Percentiles rank a stretch among this genome's conserved stretches.
phyloP scores from a whole-genome alignment of 2,113 vertebrate species.

The Nicator chloris region DNA sequence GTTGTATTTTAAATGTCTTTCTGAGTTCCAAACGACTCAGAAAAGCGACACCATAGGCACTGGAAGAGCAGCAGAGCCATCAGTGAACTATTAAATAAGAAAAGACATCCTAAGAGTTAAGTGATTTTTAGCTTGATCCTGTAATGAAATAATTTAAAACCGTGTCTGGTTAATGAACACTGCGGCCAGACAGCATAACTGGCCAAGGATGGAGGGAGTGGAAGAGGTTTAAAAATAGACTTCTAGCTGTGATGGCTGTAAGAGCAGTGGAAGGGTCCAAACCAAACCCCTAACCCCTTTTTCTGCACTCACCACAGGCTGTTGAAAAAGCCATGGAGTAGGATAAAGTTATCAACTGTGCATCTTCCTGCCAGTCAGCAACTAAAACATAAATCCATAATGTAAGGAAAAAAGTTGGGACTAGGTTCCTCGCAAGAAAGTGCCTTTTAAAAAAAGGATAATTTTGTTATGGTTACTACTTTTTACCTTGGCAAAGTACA shows the following conservation, averaged over 20 bases:
- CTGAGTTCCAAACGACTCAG: not conserved
- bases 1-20: not conserved
- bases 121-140: slow-evolving; percentile 12
- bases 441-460: not conserved
- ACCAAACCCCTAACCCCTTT: not conserved
- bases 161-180: not conserved
- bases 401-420: not conserved
- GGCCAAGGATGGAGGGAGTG: not conserved
- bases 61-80: not conserved
- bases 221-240: not conserved
- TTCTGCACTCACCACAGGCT: accelerated
- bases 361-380: not conserved
- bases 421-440: not conserved
- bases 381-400: not conserved
- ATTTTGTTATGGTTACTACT: slow-evolving; percentile 14
- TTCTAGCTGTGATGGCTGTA: not conserved
- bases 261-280: not conserved
- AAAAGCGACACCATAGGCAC: not conserved
- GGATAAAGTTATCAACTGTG: not conserved
- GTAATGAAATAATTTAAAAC: not conserved
- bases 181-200: not conserved
- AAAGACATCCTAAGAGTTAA: not conserved
- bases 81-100: not conserved
- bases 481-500: slow-evolving; percentile 46
- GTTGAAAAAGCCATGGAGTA: not conserved